Evolutionary conservation across 2,113 vertebrate genomes (phyloP), one percentile per base, ranked within the genome.

Genomic region (Semicossyphus pulcher): DNA sequence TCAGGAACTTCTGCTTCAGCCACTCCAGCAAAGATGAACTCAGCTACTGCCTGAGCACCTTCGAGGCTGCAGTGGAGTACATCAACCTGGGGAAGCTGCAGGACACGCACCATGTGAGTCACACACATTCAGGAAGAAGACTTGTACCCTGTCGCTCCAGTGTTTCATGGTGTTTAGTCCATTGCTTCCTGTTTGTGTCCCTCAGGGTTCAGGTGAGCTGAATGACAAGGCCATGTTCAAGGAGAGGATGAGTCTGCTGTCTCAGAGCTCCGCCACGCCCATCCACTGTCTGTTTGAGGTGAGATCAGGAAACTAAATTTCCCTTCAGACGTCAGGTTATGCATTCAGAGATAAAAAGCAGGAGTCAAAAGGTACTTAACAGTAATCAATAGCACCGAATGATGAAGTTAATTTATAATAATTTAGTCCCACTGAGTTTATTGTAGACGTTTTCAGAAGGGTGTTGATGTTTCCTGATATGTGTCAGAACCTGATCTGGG

Each of bases 1-100:
- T 99, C 66, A 97, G 96, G 91, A 97, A 98, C 93, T 99, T 99
- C 91, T 93, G 95, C 77, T 97, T 99, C 77, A 96, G 96, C 89
- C 95, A 93, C 76, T 96, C 94, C 0, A 92, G 93, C 4, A 97
- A 98, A 89, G 97, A 99, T 68, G 96, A 99, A 45, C 47, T 99
- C 85, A 96, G 97, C 29, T 99, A 97, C 92, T 99, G 96, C 54
- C 93, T 99, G 73, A 99, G 97, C 60, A 99, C 97, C 0, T 69
- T 98, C 2, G 97, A 99, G 90, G 98, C 98, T 0, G 97, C 98
- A 0, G 92, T 98, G 31, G 95, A 97, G 37, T 98, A 95, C 70
- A 95, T 99, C 80, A 95, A 94, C 21, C 95, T 96, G 91, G 97
- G 96, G 76, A 97, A 94, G 92, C 95, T 99, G 67, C 81, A 82